A percentile compares a stretch with the other conserved stretches of the same genome.
Conservation (phyloP, 2,888 invertebrate species). For the Leucania comma region DNA sequence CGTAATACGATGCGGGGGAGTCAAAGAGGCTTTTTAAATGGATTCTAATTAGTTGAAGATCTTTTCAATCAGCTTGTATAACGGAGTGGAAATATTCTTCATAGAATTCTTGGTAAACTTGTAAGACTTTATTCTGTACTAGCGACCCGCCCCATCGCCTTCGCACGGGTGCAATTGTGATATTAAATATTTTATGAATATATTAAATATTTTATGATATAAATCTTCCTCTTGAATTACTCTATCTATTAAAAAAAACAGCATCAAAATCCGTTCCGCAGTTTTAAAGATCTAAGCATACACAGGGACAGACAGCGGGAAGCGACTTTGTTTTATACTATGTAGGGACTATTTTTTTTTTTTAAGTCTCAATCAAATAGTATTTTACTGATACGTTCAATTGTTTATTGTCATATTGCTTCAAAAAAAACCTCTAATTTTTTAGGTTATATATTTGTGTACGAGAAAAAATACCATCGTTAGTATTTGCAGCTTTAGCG, state of each 20-base stretch:
- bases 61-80: conserved; percentile 23
- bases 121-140: not conserved
- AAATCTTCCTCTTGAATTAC: no score
- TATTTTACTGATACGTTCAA: not conserved
- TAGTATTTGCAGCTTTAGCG: conserved; percentile 48
- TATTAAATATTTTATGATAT: no score
- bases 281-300: no score
- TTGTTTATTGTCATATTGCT: not conserved
- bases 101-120: not conserved
- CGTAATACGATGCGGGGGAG: conserved; percentile 1
- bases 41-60: conserved; percentile 18
- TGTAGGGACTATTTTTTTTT: no score
- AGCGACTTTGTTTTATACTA: no score
- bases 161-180: no score
- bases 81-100: not conserved
- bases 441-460: not conserved
- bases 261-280: no score
- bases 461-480: conserved; percentile 46
- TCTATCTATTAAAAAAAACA: no score
- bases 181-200: no score
- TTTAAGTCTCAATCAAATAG: not conserved
- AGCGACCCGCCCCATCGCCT: no score
- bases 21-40: conserved; percentile 41
- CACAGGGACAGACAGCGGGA: no score
- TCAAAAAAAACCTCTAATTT: not conserved